A percentile compares a stretch with the other conserved stretches of the same genome.
Conservation (phyloP, 1,140 invertebrate genomes). For the Ladona fulva region DNA sequence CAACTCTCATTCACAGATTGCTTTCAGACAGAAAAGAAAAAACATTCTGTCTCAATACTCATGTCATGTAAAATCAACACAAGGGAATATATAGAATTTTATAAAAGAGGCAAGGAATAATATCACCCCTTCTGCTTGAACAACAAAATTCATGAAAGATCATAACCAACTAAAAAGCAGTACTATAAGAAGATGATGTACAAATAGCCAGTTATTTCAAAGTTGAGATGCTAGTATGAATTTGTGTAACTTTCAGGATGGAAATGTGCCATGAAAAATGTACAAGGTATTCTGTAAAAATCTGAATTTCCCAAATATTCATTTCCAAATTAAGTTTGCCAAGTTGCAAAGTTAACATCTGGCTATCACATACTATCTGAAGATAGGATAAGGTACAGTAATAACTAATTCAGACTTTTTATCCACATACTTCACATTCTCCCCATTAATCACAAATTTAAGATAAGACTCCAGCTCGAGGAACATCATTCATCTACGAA, state of each 20-base stretch:
- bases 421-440: background rate
- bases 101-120: background rate
- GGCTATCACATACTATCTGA: background rate
- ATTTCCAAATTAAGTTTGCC: background rate
- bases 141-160: background rate
- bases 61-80: background rate
- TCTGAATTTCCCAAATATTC: background rate
- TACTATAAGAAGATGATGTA: background rate
- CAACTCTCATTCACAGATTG: slow-evolving; percentile 9
- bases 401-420: background rate
- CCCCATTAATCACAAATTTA: background rate
- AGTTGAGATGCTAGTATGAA: background rate
- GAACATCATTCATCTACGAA: background rate
- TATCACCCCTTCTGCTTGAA: background rate
- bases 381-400: background rate
- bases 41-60: background rate
- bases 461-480: background rate
- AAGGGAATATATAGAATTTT: background rate
- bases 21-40: background rate
- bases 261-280: slow-evolving; percentile 1
- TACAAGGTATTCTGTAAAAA: background rate
- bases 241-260: background rate
- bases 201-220: background rate
- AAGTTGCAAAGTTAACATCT: background rate
- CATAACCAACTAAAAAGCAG: background rate